These are phyloP conservation scores for Heliconius hermathena DNA, from an alignment of 1,140 invertebrate genomes.

Conservation along the genomic window DNA sequence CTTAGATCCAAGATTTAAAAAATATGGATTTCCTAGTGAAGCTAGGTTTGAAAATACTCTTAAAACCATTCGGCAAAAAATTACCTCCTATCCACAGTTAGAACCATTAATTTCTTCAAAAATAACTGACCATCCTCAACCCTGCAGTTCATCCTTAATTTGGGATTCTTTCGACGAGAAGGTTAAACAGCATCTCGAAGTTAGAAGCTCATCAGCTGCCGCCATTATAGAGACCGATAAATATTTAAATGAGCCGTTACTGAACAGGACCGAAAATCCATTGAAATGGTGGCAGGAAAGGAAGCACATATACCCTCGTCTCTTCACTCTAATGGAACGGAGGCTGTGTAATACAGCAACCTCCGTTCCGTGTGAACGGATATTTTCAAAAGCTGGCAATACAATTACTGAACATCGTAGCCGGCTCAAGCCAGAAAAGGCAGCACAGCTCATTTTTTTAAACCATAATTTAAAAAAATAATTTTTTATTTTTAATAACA, in stretches of 20 bases:
- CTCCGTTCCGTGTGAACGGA: background rate
- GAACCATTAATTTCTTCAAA: background rate
- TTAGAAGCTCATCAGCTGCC: constrained; percentile 3
- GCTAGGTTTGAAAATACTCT: background rate
- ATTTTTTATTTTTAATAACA: too few relatives aligned
- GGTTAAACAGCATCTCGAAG: background rate
- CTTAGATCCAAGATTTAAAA: constrained; percentile 1
- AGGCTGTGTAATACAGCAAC: constrained; percentile 1
- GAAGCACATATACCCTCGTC: background rate
- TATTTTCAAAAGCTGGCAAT: background rate
- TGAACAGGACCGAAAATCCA: background rate
- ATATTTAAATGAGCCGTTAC: background rate
- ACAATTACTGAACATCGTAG: background rate
- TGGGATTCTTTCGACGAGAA: background rate
- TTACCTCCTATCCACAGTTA: background rate
- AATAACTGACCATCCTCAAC: background rate
- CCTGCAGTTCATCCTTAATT: background rate
- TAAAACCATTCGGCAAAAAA: background rate
- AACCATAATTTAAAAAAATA: too few relatives aligned
- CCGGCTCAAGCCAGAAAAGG: background rate
- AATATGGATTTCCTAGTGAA: constrained; percentile 5
- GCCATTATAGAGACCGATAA: background rate
- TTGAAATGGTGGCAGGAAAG: constrained; percentile 8
- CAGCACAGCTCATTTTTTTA: background rate
- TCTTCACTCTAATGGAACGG: background rate